Evolutionary conservation across 2,888 invertebrate genomes (phyloP).

Genomic region (Pyrrhia umbra): DNA sequence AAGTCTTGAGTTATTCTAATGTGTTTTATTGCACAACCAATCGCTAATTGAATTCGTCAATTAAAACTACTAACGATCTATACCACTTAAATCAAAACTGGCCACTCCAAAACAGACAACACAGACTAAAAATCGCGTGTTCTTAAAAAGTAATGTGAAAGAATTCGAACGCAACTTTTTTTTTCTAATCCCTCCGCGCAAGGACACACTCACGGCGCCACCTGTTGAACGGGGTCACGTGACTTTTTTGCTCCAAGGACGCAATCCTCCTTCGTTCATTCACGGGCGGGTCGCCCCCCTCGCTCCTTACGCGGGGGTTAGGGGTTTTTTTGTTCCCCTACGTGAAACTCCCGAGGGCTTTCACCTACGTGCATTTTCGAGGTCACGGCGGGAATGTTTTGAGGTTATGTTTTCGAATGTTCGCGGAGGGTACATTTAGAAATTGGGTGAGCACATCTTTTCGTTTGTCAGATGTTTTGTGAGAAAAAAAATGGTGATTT

Average conservation of each 20-base stretch:
- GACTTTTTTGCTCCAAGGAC: conserved; percentile 90
- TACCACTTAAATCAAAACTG: conserved; percentile 1
- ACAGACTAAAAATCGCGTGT: conserved; percentile 4
- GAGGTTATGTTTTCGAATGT: conserved; percentile 84
- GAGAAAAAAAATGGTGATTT: conserved; percentile 1
- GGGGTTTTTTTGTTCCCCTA: conserved; percentile 89
- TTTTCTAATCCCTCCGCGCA: conserved; percentile 83
- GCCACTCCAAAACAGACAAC: background rate
- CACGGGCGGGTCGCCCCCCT: conserved; percentile 85
- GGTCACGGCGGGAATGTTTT: conserved; percentile 88
- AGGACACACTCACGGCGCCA: conserved; percentile 88
- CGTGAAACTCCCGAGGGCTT: conserved; percentile 88
- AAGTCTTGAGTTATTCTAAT: background rate
- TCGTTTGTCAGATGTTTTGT: conserved; percentile 4
- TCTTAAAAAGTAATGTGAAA: conserved; percentile 41
- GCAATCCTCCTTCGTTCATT: conserved; percentile 89
- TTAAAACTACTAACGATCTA: background rate
- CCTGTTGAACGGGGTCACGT: conserved; percentile 89
- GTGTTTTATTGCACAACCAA: background rate
- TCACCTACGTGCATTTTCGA: conserved; percentile 90
- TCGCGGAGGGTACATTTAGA: conserved; percentile 67
- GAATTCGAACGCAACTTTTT: conserved; percentile 67
- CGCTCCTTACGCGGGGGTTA: conserved; percentile 86
- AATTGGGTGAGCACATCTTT: conserved; percentile 71
- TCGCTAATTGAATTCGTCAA: background rate